Evolutionary conservation across 1,140 invertebrate genomes (phyloP), one percentile per base, ranked within the genome.

Genomic region (Drosophila elegans): DNA sequence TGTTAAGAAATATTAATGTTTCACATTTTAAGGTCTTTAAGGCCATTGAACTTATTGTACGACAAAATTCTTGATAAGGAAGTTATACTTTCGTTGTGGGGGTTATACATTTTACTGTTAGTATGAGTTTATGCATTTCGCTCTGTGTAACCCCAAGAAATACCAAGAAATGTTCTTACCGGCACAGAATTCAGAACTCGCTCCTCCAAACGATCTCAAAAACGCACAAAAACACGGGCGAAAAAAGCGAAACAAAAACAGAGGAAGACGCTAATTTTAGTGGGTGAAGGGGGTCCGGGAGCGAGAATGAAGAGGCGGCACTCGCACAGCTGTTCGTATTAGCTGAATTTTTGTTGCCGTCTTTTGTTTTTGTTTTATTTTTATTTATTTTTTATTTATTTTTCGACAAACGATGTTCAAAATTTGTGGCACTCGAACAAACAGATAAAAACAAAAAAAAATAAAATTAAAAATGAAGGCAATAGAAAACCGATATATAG

Each of bases 301-400:
- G 4, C 1, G 10, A 3, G 45, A 12, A 38, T 21, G 34, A 21
- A 34, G 45, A 51, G 68, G 29, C 21, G 44, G 67, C 66, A 34
- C 66, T 46, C 72, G 51, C 73, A 76, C 73, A 76, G 74, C 56
- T 77, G 74, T 77, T 77, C 32, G 38, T 39, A 29, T 55, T 36
- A 42, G 42, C 38, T 53, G 53, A 66, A 66, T 53, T 64, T 56
- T 74, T 74, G 64, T 68, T 68, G 49, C 13, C 38, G 49, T 44
- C 57, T 51, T 46, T 60, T 51, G n/a, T 51, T 46, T 25, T 45
- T 25, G 11, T 51, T 46, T 60, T 51, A 9, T 51, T 46, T 25
- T 45, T 25, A 25, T 11, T 10, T 3, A 1, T 45, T 45, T 45
- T 7, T 27, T 41, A 7, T 41, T 41, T 41, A 5, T 27, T 29